Evolutionary conservation across 1,140 invertebrate species (phyloP).

Genomic region (Anadara kagoshimensis): DNA sequence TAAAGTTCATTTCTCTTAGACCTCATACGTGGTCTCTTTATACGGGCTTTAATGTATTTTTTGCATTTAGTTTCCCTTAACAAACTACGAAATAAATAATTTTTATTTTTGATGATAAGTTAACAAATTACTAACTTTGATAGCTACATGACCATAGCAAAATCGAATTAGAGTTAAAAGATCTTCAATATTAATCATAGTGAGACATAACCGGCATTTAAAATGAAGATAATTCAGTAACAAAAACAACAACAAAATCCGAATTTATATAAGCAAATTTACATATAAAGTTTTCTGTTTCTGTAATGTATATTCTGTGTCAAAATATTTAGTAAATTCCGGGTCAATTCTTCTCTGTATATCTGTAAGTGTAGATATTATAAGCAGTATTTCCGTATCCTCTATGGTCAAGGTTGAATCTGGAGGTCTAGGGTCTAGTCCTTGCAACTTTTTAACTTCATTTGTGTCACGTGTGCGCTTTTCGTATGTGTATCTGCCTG

Average conservation of each 20-base stretch:
- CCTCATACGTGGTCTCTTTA: neutral
- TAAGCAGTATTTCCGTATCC: slow-evolving; percentile 31
- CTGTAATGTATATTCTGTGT: slow-evolving; percentile 13
- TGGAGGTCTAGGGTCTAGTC: slow-evolving; percentile 4
- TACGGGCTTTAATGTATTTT: neutral
- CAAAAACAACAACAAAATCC: too few relatives aligned
- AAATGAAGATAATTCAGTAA: too few relatives aligned
- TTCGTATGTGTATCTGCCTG: slow-evolving; percentile 69
- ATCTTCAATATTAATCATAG: too few relatives aligned
- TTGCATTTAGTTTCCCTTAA: neutral
- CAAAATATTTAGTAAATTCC: slow-evolving; percentile 20
- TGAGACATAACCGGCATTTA: too few relatives aligned
- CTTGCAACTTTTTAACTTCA: slow-evolving; percentile 61
- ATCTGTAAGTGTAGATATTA: slow-evolving; percentile 29
- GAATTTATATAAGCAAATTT: slow-evolving; percentile 8
- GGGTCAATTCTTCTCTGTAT: slow-evolving; percentile 20
- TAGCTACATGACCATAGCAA: too few relatives aligned
- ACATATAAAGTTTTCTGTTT: slow-evolving; percentile 34
- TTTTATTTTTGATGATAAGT: too few relatives aligned
- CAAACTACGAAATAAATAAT: too few relatives aligned
- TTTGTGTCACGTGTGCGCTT: slow-evolving; percentile 67
- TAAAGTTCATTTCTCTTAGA: neutral
- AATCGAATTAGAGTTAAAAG: too few relatives aligned
- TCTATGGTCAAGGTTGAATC: slow-evolving; percentile 8
- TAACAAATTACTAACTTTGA: too few relatives aligned